These are phyloP conservation scores for Mizuhopecten yessoensis DNA, from an alignment of 1,140 invertebrate genomes.

Conservation along the genomic window DNA sequence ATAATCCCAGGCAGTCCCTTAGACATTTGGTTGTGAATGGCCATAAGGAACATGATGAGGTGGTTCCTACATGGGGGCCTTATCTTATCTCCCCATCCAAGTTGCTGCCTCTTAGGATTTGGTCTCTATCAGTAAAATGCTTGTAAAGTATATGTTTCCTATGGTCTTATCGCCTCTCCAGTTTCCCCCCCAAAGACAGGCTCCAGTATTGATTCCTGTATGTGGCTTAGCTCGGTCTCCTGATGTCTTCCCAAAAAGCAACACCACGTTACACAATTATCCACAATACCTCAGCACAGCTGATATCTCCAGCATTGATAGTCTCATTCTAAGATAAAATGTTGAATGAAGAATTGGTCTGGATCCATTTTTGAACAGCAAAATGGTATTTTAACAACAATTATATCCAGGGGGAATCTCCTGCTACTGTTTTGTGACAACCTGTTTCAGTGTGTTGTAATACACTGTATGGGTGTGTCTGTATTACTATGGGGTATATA, in stretches of 20 bases:
- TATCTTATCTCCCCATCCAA: not conserved
- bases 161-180: not conserved
- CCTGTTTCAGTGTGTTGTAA: no score
- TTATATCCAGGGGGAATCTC: not conserved
- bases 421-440: not conserved
- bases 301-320: not conserved
- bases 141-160: slow-evolving; percentile 26
- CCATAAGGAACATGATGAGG: slow-evolving; percentile 8
- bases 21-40: not conserved
- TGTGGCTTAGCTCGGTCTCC: slow-evolving; percentile 14
- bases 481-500: not conserved
- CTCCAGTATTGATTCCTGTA: not conserved
- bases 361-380: not conserved
- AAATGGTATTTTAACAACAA: no score
- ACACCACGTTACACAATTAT: not conserved
- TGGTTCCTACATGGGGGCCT: not conserved
- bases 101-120: not conserved
- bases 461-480: no score
- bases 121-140: slow-evolving; percentile 16
- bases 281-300: no score
- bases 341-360: not conserved
- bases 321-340: not conserved
- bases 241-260: not conserved
- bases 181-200: not conserved
- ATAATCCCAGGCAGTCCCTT: not conserved